Evolutionary conservation across 2,113 vertebrate species (phyloP), one percentile per base, ranked within the genome.

Genomic region (Leptobrachium leishanense): DNA sequence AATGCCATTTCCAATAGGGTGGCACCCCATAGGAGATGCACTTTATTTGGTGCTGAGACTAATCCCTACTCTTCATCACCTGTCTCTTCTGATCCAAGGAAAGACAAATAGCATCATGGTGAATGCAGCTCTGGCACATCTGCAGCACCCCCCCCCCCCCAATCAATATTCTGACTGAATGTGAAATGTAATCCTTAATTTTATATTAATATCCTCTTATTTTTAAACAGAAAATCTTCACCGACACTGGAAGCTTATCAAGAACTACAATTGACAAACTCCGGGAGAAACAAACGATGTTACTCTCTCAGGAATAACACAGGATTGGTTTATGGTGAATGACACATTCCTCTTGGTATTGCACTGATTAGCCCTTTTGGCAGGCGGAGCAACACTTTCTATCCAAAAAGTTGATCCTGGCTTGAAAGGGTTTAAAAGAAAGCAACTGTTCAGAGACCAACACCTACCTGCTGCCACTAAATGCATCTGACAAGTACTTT

Each of bases 171-270:
- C 20, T 31, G 20, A 31, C 20, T 31, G 20, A 31, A 31, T 31
- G 20, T 31, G 20, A 50, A 50, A 50, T 8, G 8, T 50, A 50
- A 50, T 8, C 46, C 46, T 50, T 5, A 50, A 50, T 4, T 50
- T 50, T 50, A 8, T 50, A 31, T 31, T 31, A 31, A 31, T 31
- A 31, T 1, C 0, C 20, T 50, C 8, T 11, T 76, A n/a, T 64
- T 71, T 81, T 84, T 44, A 83, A 77, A 2, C 85, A 99, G 97
- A 95, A 94, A 91, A 95, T 97, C 83, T 99, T 99, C 81, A 87
- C 89, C 0, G 95, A 96, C 68, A 96, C 96, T 0, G 97, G 96
- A 73, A 94, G 92, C 76, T 86, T 99, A 74, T 91, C 95, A 10
- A 95, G 87, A 90, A 71, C 89, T 15, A 93, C 95, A 11, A 87